These are phyloP conservation scores for Enteromius argenteus DNA, from an alignment of 2,797 vertebrate genomes.

Conservation along the genomic window DNA sequence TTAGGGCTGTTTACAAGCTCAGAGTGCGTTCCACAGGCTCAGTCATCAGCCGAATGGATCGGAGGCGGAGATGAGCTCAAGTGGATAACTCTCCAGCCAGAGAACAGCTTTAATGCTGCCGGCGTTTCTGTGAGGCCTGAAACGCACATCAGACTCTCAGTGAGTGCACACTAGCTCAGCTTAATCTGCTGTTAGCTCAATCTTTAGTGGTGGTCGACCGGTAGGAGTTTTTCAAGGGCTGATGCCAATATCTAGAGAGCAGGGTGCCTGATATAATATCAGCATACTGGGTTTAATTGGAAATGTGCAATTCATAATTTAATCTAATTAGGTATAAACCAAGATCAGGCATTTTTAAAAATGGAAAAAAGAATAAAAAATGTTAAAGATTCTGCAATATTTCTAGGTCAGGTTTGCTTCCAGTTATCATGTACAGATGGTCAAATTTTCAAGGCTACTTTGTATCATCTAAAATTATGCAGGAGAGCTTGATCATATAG, in stretches of 20 bases:
- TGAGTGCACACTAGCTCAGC: constrained; percentile 55
- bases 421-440: background rate
- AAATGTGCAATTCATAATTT: background rate
- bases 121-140: constrained; percentile 52
- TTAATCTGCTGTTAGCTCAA: constrained; percentile 24
- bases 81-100: constrained; percentile 59
- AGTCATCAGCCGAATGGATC: constrained; percentile 45
- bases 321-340: background rate
- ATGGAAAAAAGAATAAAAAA: background rate
- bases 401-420: background rate
- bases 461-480: background rate
- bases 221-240: constrained; percentile 15
- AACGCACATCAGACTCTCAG: constrained; percentile 64
- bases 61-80: constrained; percentile 58
- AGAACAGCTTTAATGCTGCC: constrained; percentile 65
- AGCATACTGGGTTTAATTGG: background rate
- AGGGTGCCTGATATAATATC: constrained; percentile 11
- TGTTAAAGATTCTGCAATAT: background rate
- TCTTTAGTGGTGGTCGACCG: constrained; percentile 16
- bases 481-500: background rate
- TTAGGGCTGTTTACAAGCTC: constrained; percentile 55
- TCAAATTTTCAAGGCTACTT: background rate
- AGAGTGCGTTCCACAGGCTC: constrained; percentile 23
- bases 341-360: background rate
- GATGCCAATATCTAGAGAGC: constrained; percentile 3